These are phyloP conservation scores for Chloromyia formosa DNA, from an alignment of 2,888 invertebrate genomes.

Conservation along the genomic window DNA sequence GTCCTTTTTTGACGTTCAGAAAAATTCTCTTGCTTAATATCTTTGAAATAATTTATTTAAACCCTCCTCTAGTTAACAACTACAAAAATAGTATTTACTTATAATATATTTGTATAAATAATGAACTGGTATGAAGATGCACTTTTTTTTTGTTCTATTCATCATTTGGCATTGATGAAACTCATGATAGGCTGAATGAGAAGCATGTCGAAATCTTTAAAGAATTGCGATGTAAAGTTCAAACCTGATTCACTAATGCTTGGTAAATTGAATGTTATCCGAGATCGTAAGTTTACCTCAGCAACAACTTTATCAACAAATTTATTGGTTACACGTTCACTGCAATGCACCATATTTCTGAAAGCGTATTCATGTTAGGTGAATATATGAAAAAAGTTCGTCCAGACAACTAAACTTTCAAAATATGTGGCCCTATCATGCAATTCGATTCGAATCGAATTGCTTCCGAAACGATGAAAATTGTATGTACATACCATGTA, in stretches of 20 bases:
- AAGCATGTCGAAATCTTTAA: constrained; percentile 33
- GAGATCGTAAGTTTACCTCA: constrained; percentile 24
- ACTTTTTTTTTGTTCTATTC: not conserved
- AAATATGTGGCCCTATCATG: too few species aligned
- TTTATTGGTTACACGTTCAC: not conserved
- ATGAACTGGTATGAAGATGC: not conserved
- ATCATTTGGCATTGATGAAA: constrained; percentile 20
- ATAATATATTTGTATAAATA: not conserved
- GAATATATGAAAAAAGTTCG: not conserved
- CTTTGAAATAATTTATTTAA: not conserved
- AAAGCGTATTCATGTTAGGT: not conserved
- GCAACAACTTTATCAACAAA: constrained; percentile 34
- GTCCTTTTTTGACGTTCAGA: not conserved
- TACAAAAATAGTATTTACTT: not conserved
- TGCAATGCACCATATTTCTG: constrained; percentile 14
- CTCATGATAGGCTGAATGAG: constrained; percentile 29
- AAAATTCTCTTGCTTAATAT: not conserved
- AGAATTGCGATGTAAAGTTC: constrained; percentile 32
- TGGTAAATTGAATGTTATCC: constrained; percentile 27
- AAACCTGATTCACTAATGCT: constrained; percentile 32
- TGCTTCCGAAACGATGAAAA: too few species aligned
- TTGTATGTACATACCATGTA: too few species aligned
- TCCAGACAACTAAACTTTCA: not conserved
- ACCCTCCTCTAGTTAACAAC: not conserved
- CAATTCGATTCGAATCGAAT: not conserved